Conservation (phyloP, 2,113 vertebrate genomes). For the Todiramphus chloris region DNA sequence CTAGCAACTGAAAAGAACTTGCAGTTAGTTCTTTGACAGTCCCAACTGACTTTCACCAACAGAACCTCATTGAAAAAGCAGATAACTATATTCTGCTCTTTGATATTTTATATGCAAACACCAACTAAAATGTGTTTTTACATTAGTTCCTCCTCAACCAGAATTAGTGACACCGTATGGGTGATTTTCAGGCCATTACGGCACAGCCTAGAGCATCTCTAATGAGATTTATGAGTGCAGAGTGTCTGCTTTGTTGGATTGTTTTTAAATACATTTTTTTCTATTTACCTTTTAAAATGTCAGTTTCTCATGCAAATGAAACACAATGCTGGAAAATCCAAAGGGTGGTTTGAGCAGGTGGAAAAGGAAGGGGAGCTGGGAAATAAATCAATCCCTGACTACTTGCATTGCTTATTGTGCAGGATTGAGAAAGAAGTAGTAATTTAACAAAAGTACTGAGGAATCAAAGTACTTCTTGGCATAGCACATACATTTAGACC, state of each 20-base stretch:
- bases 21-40: not conserved
- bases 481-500: not conserved
- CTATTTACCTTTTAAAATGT: constrained; percentile 7
- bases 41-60: not conserved
- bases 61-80: not conserved
- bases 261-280: not conserved
- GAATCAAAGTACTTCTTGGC: not conserved
- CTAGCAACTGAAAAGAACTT: not conserved
- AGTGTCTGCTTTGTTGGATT: not conserved
- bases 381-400: not conserved
- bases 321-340: not conserved
- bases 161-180: not conserved
- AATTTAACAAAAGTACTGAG: not conserved
- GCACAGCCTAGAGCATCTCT: not conserved
- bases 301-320: not conserved
- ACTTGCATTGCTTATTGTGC: not conserved
- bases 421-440: not conserved
- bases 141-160: not conserved
- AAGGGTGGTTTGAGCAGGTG: not conserved
- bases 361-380: not conserved
- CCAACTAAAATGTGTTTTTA: not conserved
- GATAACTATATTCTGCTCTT: not conserved
- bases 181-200: not conserved
- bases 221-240: not conserved
- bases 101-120: not conserved